Conservation (phyloP, 2,113 vertebrate genomes). For the Heterocephalus glaber region DNA sequence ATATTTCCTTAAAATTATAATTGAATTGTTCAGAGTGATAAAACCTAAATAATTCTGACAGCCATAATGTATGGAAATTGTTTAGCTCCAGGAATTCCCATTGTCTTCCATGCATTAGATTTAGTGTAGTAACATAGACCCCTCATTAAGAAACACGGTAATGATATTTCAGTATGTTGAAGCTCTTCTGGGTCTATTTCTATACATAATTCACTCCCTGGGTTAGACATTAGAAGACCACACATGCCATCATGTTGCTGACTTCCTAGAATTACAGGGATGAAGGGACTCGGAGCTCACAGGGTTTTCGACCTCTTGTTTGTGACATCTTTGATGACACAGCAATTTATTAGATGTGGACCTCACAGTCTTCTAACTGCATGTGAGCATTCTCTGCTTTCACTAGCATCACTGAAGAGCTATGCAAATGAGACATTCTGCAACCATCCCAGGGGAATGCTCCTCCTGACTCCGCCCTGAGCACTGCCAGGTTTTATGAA, state of each 20-base stretch:
- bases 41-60: not conserved
- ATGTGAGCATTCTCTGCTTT: conserved; percentile 66
- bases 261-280: not conserved
- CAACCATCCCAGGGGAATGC: conserved; percentile 77
- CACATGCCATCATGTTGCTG: not conserved
- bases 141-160: conserved; percentile 42
- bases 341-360: conserved; percentile 76
- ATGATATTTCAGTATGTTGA: conserved; percentile 5
- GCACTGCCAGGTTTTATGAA: conserved; percentile 87
- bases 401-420: conserved; percentile 78
- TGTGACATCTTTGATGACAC: conserved; percentile 66
- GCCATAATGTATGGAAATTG: not conserved
- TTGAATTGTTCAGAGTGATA: not conserved
- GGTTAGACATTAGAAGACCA: conserved; percentile 23
- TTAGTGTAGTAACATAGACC: conserved; percentile 30
- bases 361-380: conserved; percentile 66
- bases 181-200: conserved; percentile 1
- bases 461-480: conserved; percentile 81
- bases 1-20: conserved; percentile 66
- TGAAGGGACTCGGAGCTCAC: conserved; percentile 33
- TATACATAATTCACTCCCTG: conserved; percentile 63
- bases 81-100: not conserved
- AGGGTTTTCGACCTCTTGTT: conserved; percentile 51
- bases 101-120: not conserved
- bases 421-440: conserved; percentile 82